Evolutionary conservation across 2,113 vertebrate genomes (phyloP).

Genomic region (Mus spicilegus): DNA sequence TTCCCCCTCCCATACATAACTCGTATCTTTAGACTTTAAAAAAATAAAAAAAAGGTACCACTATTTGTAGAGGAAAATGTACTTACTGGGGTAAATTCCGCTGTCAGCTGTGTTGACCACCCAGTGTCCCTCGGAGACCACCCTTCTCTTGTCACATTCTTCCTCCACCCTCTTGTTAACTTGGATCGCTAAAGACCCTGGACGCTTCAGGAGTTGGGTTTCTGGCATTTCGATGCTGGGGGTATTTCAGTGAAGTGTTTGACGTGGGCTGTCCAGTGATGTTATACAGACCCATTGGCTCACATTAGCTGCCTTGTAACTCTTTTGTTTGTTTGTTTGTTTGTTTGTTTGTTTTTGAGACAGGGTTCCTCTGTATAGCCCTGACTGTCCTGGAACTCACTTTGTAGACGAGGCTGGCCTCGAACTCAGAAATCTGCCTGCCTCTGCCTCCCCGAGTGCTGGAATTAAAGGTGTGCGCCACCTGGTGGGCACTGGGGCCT

Average conservation of each 20-base stretch:
- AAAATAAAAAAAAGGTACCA: too few relatives aligned
- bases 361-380: too few relatives aligned
- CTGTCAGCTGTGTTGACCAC: not conserved
- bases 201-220: not conserved
- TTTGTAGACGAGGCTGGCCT: too few relatives aligned
- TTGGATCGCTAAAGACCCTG: not conserved
- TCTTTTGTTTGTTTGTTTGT: not conserved
- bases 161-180: not conserved
- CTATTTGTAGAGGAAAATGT: not conserved
- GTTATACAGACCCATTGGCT: rapidly evolving
- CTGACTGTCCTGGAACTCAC: too few relatives aligned
- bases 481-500: not conserved
- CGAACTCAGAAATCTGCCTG: too few relatives aligned
- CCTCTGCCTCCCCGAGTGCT: too few relatives aligned
- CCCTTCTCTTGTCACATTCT: not conserved
- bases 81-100: not conserved
- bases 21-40: not conserved
- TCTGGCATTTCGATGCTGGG: rapidly evolving
- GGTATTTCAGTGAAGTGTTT: not conserved
- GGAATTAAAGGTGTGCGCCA: too few relatives aligned
- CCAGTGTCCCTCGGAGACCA: not conserved
- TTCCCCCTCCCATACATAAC: not conserved
- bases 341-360: too few relatives aligned
- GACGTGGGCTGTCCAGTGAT: rapidly evolving
- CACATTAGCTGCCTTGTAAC: not conserved